A percentile compares a stretch with the other conserved stretches of the same genome.
phyloP scores from a whole-genome alignment of 2,888 invertebrate genomes.

The Metacarcinus magister region DNA sequence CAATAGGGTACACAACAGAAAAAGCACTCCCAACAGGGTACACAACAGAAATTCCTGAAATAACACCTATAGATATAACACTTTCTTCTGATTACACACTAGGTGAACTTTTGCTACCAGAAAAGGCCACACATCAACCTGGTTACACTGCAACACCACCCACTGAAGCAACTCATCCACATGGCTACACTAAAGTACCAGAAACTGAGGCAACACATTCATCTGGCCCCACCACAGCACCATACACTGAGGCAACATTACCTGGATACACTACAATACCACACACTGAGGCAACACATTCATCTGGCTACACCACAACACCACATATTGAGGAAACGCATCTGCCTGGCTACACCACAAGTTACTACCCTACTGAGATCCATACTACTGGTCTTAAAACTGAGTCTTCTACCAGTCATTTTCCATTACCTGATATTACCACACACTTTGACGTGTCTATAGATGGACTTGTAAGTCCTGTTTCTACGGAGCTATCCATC shows the following conservation, averaged over 20 bases:
- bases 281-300: constrained; percentile 1
- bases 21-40: not conserved
- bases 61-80: not conserved
- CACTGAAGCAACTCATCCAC: not conserved
- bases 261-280: not conserved
- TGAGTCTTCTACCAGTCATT: not conserved
- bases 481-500: not conserved
- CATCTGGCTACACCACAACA: not conserved
- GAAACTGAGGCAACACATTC: not conserved
- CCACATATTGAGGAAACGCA: not conserved
- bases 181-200: not conserved
- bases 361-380: not conserved
- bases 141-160: not conserved
- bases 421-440: not conserved
- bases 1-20: too few relatives aligned
- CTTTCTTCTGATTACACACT: not conserved
- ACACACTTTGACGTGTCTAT: not conserved
- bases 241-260: not conserved
- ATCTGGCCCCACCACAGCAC: not conserved
- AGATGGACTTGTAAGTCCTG: not conserved
- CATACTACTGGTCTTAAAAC: not conserved
- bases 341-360: not conserved
- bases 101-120: too few relatives aligned
- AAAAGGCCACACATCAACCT: too few relatives aligned
- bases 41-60: not conserved